phyloP scores from a whole-genome alignment of 2,797 vertebrate species.

The Sebastes reedi region DNA sequence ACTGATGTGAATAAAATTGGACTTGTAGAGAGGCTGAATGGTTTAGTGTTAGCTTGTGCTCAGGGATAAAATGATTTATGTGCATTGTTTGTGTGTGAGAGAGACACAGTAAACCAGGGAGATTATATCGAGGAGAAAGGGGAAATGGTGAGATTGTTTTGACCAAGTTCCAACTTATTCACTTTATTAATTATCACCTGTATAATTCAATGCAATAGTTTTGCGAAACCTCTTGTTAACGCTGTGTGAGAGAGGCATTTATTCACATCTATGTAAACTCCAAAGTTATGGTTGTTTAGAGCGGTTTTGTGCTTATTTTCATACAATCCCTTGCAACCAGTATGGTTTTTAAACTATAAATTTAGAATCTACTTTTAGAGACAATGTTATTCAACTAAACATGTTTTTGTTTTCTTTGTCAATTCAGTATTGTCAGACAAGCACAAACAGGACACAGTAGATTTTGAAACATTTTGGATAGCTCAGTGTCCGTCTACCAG shows the following conservation, averaged over 20 bases:
- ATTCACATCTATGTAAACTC: background rate
- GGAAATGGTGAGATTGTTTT: background rate
- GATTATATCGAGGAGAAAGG: conserved; percentile 3
- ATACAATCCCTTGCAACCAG: background rate
- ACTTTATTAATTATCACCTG: background rate
- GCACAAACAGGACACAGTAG: background rate
- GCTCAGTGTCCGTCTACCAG: background rate
- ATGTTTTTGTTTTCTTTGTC: background rate
- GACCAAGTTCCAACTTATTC: background rate
- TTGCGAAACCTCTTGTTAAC: background rate
- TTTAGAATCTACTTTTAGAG: background rate
- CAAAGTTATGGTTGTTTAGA: background rate
- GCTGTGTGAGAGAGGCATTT: background rate
- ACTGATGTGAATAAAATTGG: conserved; percentile 47
- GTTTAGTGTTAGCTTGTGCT: conserved; percentile 39
- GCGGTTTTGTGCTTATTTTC: background rate
- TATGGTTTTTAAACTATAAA: background rate
- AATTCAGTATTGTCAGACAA: background rate
- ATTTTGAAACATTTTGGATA: background rate
- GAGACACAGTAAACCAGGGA: conserved; percentile 12
- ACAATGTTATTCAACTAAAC: background rate
- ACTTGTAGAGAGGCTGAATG: conserved; percentile 43
- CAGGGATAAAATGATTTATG: conserved; percentile 39
- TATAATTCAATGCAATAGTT: background rate
- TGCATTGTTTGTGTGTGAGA: conserved; percentile 15